Percentiles rank a stretch among this genome's conserved stretches.
Evolutionary conservation across 64 coral and sea anemone genomes (phyloP).

Genomic region (Astreopora myriophthalma): DNA sequence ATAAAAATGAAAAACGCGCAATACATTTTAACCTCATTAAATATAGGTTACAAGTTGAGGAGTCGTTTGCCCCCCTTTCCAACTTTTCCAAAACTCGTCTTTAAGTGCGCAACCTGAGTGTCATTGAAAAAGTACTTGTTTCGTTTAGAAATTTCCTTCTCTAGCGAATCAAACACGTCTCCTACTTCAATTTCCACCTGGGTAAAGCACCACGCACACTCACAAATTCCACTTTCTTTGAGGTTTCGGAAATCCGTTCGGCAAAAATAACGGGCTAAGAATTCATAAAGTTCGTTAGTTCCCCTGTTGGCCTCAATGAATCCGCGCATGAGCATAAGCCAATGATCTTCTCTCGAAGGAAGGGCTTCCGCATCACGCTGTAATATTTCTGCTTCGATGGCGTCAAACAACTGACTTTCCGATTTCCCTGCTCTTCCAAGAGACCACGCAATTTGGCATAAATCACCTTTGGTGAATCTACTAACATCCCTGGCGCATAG

Average conservation of each 20-base stretch:
- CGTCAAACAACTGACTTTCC: conserved; percentile 1
- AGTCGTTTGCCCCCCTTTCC: conserved; percentile 12
- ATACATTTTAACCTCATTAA: no score
- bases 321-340: conserved; percentile 8
- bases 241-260: not conserved
- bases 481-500: not conserved
- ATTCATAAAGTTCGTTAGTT: not conserved
- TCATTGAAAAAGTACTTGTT: not conserved
- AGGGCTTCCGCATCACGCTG: not conserved
- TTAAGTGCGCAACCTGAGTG: not conserved
- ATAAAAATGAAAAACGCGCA: no score
- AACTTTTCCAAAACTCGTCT: not conserved
- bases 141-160: conserved; percentile 21
- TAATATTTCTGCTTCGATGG: conserved; percentile 5
- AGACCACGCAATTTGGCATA: conserved; percentile 36
- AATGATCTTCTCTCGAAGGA: not conserved
- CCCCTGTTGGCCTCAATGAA: conserved; percentile 29
- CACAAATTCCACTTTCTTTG: not conserved
- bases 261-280: not conserved
- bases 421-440: conserved; percentile 1
- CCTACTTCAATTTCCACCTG: not conserved
- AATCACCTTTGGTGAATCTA: not conserved
- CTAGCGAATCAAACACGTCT: not conserved
- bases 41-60: not conserved
- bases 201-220: conserved; percentile 10